These are phyloP conservation scores for Catostylus mosaicus DNA, from an alignment of 30 jellyfish, hydroid and myxozoan genomes.

Conservation along the genomic window DNA sequence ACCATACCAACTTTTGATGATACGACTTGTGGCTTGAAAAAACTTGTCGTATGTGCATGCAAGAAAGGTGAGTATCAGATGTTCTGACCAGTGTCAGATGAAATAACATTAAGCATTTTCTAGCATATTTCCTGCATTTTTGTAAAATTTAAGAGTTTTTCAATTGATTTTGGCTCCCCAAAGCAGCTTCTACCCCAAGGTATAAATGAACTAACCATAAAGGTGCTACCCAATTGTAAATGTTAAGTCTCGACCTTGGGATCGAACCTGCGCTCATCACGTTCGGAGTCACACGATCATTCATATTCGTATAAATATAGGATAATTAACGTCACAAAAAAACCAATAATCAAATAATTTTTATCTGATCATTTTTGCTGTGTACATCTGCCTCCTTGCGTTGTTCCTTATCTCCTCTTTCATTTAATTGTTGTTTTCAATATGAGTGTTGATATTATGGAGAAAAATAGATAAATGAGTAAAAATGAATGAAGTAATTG, in stretches of 20 bases:
- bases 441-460: not conserved
- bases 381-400: not conserved
- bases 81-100: not conserved
- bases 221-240: not conserved
- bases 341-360: no score
- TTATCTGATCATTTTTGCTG: not conserved
- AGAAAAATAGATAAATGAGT: not conserved
- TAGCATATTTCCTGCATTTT: not conserved
- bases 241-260: not conserved
- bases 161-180: not conserved
- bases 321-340: no score
- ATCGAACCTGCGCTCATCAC: not conserved
- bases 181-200: not conserved
- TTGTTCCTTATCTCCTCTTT: not conserved
- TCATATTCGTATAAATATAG: not conserved
- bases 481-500: not conserved
- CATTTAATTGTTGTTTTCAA: no score
- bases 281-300: not conserved
- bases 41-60: slow-evolving; percentile 8
- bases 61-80: not conserved
- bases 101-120: no score
- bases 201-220: not conserved
- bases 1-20: slow-evolving; percentile 7
- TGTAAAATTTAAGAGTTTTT: not conserved
- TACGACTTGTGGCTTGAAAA: not conserved